Percentiles rank a stretch among this genome's conserved stretches.
Evolutionary conservation across 1,140 invertebrate species (phyloP).

Genomic region (Andricus grossulariae): DNA sequence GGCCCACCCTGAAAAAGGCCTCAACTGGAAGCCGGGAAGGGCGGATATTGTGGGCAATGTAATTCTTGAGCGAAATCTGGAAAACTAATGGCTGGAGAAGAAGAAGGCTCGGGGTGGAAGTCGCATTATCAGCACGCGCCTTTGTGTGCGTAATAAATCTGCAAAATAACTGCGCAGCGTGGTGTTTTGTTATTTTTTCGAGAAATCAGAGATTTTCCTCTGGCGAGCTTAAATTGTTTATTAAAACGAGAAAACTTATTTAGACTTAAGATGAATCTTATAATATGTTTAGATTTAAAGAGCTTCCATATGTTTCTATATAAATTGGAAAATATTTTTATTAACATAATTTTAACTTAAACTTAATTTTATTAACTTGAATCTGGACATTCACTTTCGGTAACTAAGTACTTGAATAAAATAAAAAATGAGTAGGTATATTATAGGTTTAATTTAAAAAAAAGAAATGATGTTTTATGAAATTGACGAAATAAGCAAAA

Average conservation of each 20-base stretch:
- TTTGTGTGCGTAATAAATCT: constrained; percentile 75
- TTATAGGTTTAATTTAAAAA: no score
- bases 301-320: no score
- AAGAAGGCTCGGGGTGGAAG: constrained; percentile 49
- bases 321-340: no score
- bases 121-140: constrained; percentile 73
- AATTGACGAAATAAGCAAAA: no score
- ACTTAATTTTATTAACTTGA: no score
- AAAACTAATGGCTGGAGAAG: constrained; percentile 52
- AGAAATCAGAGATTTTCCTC: background rate
- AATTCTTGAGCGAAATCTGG: constrained; percentile 48
- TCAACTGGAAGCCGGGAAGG: background rate
- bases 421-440: no score
- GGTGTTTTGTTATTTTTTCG: constrained; percentile 35
- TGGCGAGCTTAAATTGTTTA: background rate
- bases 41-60: constrained; percentile 17
- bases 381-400: no score
- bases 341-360: no score
- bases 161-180: constrained; percentile 60
- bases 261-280: background rate
- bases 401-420: no score
- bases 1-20: constrained; percentile 6
- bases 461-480: no score
- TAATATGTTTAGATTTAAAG: no score
- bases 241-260: no score